These are phyloP conservation scores for Pollimyrus isidori DNA, from an alignment of 2,113 vertebrate genomes.

Conservation along the genomic window DNA sequence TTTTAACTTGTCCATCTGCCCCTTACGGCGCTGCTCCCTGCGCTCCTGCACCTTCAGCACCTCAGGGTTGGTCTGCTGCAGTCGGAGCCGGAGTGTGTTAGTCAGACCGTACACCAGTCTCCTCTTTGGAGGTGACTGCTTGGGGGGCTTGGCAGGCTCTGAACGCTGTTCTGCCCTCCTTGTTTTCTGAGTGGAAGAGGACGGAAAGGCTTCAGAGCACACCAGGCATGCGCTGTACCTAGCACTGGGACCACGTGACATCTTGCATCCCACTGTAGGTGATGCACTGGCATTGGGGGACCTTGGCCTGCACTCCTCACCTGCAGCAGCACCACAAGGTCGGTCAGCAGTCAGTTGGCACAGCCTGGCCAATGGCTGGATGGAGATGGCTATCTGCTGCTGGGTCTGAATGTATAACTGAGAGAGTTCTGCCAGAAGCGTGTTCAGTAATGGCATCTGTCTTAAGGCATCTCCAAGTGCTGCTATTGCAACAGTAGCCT, in stretches of 20 bases:
- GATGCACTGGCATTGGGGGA: background rate
- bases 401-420: slow-evolving; percentile 51
- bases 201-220: slow-evolving; percentile 21
- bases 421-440: slow-evolving; percentile 74
- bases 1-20: slow-evolving; percentile 36
- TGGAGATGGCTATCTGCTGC: slow-evolving; percentile 33
- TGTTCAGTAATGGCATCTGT: slow-evolving; percentile 75
- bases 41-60: slow-evolving; percentile 59
- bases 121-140: slow-evolving; percentile 38
- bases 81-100: slow-evolving; percentile 71
- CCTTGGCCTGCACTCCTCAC: background rate
- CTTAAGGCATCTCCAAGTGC: slow-evolving; percentile 38
- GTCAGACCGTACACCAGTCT: slow-evolving; percentile 73
- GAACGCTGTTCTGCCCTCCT: slow-evolving; percentile 30
- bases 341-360: slow-evolving; percentile 38
- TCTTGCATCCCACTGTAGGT: background rate
- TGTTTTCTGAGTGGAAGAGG: slow-evolving; percentile 3
- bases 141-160: slow-evolving; percentile 30
- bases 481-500: slow-evolving; percentile 20
- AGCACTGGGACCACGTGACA: slow-evolving; percentile 11
- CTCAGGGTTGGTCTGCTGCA: slow-evolving; percentile 60
- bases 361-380: slow-evolving; percentile 56
- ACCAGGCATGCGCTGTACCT: slow-evolving; percentile 18
- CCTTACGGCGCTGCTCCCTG: slow-evolving; percentile 52
- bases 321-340: background rate